Evolutionary conservation across 2,888 invertebrate species (phyloP).

Genomic region (Dryobota labecula): DNA sequence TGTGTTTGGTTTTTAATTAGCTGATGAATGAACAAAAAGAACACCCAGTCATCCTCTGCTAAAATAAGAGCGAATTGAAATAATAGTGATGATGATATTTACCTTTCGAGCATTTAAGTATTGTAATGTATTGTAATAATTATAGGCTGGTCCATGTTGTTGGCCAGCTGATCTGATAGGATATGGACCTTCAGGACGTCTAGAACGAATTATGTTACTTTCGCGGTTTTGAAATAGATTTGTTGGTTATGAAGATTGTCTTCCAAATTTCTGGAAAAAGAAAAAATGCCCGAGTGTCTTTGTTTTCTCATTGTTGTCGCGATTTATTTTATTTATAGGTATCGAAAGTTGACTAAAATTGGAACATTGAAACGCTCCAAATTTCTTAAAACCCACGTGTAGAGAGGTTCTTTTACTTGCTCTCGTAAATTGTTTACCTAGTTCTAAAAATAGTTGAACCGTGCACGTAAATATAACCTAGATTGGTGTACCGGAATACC

Average conservation of each 20-base stretch:
- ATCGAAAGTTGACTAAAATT: slow-evolving; percentile 32
- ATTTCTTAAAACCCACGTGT: slow-evolving; percentile 31
- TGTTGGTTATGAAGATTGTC: neutral
- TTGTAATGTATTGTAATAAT: neutral
- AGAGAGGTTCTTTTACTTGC: slow-evolving; percentile 42
- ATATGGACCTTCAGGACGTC: neutral
- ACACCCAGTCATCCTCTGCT: neutral
- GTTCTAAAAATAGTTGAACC: slow-evolving; percentile 50
- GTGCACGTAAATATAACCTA: slow-evolving; percentile 45
- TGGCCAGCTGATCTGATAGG: too few relatives aligned
- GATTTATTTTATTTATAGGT: slow-evolving; percentile 19
- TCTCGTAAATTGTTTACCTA: slow-evolving; percentile 44
- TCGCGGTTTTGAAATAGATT: neutral
- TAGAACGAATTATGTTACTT: neutral
- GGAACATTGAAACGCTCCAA: slow-evolving; percentile 36
- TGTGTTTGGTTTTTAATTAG: slow-evolving; percentile 22
- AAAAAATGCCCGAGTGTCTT: neutral
- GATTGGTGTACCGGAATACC: slow-evolving; percentile 16
- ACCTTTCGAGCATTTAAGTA: too few relatives aligned
- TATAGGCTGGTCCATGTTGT: neutral
- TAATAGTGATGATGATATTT: neutral
- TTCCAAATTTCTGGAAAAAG: neutral
- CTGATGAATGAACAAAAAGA: neutral
- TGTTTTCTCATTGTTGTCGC: neutral
- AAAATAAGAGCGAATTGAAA: neutral